Percentiles rank a stretch among this genome's conserved stretches.
These are phyloP conservation scores for Sclerurus mexicanus DNA, from an alignment of 2,113 vertebrate genomes.

Conservation along the genomic window DNA sequence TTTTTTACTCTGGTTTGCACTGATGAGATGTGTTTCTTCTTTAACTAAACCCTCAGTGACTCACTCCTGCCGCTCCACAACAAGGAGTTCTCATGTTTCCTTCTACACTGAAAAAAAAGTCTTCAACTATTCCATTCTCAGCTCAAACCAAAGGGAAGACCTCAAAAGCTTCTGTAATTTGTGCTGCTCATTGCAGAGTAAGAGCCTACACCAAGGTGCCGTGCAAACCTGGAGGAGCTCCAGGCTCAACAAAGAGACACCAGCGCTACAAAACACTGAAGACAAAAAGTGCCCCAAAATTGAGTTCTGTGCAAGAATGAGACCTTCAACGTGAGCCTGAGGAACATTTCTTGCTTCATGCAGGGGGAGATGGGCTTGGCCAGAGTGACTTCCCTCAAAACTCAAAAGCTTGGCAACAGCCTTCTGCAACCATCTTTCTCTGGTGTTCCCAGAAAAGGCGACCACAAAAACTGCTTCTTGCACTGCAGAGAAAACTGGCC, in stretches of 20 bases:
- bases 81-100: conserved; percentile 53
- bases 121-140: background rate
- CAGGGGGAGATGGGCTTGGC: background rate
- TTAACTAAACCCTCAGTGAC: conserved; percentile 51
- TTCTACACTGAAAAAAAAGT: background rate
- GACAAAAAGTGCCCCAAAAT: background rate
- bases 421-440: background rate
- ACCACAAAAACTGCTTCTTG: background rate
- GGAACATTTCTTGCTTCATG: background rate
- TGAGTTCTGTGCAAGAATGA: background rate
- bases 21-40: conserved; percentile 44
- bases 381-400: background rate
- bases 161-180: background rate
- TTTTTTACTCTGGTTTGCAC: conserved; percentile 57
- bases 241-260: background rate
- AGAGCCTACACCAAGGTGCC: background rate
- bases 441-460: background rate
- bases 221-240: background rate
- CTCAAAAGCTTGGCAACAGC: background rate
- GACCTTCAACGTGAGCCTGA: background rate
- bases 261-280: background rate
- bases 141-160: background rate
- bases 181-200: rapidly evolving
- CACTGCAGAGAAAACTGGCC: background rate
- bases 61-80: conserved; percentile 51